These are phyloP conservation scores for Chaenodraco wilsoni DNA, from an alignment of 2,797 vertebrate species.

Conservation along the genomic window DNA sequence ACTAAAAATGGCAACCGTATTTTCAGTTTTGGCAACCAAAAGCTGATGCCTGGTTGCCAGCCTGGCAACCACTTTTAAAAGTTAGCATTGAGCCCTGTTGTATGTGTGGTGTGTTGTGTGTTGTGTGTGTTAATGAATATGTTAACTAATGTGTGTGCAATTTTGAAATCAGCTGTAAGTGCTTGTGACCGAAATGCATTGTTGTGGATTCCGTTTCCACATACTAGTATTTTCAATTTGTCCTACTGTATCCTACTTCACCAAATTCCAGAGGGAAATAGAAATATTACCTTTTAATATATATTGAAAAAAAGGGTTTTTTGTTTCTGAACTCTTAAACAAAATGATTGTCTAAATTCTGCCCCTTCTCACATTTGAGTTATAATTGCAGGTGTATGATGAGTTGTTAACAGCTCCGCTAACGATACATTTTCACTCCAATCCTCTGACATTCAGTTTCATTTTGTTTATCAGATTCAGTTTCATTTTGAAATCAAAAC, in stretches of 20 bases:
- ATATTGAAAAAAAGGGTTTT: neutral
- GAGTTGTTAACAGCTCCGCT: neutral
- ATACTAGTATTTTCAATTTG: neutral
- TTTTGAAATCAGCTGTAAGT: neutral
- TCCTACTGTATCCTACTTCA: neutral
- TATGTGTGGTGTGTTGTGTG: slow-evolving; percentile 1
- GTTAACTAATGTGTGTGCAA: neutral
- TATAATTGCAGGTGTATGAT: neutral
- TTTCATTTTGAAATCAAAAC: too few relatives aligned
- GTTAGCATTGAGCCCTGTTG: neutral
- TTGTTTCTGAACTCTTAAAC: neutral
- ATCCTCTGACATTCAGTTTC: too few relatives aligned
- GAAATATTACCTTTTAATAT: too few relatives aligned
- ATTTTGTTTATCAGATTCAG: too few relatives aligned
- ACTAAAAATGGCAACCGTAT: too few relatives aligned
- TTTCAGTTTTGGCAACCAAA: too few relatives aligned
- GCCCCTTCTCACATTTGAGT: neutral
- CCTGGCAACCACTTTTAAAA: too few relatives aligned
- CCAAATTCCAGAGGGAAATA: neutral
- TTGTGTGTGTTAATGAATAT: neutral
- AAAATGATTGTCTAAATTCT: neutral
- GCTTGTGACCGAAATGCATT: slow-evolving; percentile 13
- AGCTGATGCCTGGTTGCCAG: too few relatives aligned
- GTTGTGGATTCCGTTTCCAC: slow-evolving; percentile 17
- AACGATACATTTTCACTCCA: too few relatives aligned